These are phyloP conservation scores for Pachyrhynchus sulphureomaculatus DNA, from an alignment of 1,140 invertebrate species.

Conservation along the genomic window DNA sequence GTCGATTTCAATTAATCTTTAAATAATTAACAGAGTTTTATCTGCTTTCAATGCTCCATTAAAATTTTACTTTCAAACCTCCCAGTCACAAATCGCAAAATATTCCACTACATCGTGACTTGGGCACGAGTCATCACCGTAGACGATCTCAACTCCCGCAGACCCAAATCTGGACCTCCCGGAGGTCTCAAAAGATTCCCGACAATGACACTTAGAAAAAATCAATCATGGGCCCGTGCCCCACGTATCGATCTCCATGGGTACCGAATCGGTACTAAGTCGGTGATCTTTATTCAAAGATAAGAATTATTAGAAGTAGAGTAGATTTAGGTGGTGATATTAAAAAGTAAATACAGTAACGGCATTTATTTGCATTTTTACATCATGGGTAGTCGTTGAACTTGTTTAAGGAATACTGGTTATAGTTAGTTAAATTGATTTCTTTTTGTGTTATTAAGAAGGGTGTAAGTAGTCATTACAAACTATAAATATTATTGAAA, in stretches of 20 bases:
- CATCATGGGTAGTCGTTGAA: no score
- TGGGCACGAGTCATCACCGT: slow-evolving; percentile 22
- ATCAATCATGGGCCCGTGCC: slow-evolving; percentile 21
- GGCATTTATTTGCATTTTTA: background rate
- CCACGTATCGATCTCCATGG: slow-evolving; percentile 18
- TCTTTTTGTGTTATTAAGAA: no score
- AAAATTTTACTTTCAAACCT: no score
- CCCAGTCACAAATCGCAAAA: no score
- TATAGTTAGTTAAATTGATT: no score
- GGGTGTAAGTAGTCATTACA: no score
- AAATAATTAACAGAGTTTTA: no score
- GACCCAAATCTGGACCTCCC: slow-evolving; percentile 12
- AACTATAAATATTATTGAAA: no score
- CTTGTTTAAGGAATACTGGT: no score
- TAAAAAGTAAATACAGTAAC: background rate
- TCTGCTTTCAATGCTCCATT: no score
- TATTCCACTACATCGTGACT: background rate
- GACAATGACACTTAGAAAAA: slow-evolving; percentile 23
- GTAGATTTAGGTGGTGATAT: slow-evolving; percentile 2
- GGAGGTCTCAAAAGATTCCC: slow-evolving; percentile 2
- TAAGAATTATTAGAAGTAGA: slow-evolving; percentile 16
- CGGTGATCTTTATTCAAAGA: slow-evolving; percentile 12
- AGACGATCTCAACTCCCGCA: slow-evolving; percentile 19
- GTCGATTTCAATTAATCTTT: no score
- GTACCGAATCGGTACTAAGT: background rate